phyloP scores from a whole-genome alignment of 2,888 invertebrate genomes.

The Gymnoscelis rufifasciata region DNA sequence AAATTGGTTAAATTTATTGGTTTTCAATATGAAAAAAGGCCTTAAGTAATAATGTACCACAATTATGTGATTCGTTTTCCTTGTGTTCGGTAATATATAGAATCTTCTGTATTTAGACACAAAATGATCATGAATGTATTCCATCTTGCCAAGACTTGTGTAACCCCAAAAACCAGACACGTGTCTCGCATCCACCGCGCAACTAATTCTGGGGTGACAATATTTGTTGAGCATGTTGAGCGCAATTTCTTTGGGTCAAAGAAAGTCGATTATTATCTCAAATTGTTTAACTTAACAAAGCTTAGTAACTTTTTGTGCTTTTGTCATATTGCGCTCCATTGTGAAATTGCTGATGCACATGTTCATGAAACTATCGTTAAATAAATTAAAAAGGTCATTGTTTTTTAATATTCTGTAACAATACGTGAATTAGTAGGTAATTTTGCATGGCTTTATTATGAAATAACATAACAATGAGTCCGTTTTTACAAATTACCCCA shows the following conservation, averaged over 20 bases:
- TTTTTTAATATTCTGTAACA: neutral
- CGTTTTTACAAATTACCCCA: too few species aligned
- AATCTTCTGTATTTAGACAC: too few species aligned
- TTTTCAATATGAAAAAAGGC: too few species aligned
- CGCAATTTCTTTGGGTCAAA: conserved; percentile 17
- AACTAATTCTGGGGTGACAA: conserved; percentile 13
- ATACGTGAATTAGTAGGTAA: too few species aligned
- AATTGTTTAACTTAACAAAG: conserved; percentile 12
- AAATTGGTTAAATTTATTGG: too few species aligned
- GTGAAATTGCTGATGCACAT: conserved; percentile 13
- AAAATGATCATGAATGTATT: neutral
- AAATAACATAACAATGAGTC: too few species aligned
- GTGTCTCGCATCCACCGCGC: conserved; percentile 15
- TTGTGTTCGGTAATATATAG: too few species aligned
- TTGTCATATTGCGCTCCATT: conserved; percentile 7
- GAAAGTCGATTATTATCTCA: conserved; percentile 17
- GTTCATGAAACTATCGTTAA: conserved; percentile 22
- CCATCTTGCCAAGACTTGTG: neutral
- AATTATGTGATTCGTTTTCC: too few species aligned
- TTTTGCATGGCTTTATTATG: too few species aligned
- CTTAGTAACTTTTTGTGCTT: conserved; percentile 6
- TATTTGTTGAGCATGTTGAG: conserved; percentile 14
- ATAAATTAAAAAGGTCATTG: conserved; percentile 5
- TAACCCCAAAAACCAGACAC: conserved; percentile 14
- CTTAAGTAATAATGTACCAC: too few species aligned